Percentiles rank a stretch among this genome's conserved stretches.
Conservation (phyloP, 2,797 vertebrate species). For the Taenioides sp. region DNA sequence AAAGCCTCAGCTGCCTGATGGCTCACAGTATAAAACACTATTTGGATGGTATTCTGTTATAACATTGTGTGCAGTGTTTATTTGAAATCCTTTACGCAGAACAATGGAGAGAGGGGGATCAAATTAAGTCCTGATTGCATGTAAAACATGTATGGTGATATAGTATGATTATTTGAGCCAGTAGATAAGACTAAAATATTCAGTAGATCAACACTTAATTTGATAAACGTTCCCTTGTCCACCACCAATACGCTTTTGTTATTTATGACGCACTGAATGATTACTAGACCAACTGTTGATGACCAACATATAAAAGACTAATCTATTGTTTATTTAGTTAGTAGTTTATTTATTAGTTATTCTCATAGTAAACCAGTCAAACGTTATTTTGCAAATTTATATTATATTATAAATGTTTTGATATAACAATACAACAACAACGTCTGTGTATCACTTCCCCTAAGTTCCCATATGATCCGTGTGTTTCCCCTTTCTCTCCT, state of each 20-base stretch:
- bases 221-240: background rate
- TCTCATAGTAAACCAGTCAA: no score
- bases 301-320: background rate
- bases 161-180: background rate
- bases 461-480: background rate
- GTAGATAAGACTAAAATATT: background rate
- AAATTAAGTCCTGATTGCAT: no score
- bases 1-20: slow-evolving; percentile 44
- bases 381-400: no score
- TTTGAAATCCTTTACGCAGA: no score
- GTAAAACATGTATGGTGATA: background rate
- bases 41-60: background rate
- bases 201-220: background rate
- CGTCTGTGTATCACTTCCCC: slow-evolving; percentile 14
- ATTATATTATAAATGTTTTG: no score
- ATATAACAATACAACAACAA: background rate
- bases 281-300: no score
- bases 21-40: slow-evolving; percentile 14
- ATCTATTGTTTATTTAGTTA: background rate
- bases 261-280: background rate
- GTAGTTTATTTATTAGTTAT: background rate
- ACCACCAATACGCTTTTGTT: background rate
- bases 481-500: slow-evolving; percentile 14
- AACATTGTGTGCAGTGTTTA: no score
- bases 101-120: no score